phyloP scores from a whole-genome alignment of 2,113 vertebrate species.

The Corvus hawaiiensis region DNA sequence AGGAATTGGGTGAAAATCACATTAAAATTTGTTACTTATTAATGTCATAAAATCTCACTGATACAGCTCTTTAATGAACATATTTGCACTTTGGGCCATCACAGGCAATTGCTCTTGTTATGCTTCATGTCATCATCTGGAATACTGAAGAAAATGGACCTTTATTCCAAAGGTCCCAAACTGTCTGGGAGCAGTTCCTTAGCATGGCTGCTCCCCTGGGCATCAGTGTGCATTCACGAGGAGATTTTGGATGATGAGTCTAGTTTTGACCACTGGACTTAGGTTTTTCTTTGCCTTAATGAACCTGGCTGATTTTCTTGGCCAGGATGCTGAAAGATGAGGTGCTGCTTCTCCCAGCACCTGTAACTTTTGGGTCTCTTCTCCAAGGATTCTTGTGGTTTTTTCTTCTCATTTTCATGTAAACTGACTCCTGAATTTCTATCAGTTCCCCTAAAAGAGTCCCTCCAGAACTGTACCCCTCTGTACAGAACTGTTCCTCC shows the following conservation, averaged over 20 bases:
- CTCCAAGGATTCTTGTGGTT: not conserved
- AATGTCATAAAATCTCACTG: not conserved
- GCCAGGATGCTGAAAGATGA: not conserved
- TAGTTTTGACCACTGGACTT: not conserved
- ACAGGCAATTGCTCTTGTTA: not conserved
- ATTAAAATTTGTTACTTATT: not conserved
- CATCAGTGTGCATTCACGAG: not conserved
- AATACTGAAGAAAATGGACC: not conserved
- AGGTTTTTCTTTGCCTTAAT: not conserved
- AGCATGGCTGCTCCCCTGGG: not conserved
- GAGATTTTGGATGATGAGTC: not conserved
- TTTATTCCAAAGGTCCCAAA: not conserved
- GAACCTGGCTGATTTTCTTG: not conserved
- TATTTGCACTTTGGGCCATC: not conserved
- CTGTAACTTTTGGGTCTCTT: not conserved
- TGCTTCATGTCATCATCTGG: not conserved
- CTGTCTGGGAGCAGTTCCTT: not conserved
- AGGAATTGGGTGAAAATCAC: not conserved
- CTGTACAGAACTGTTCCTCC: no score
- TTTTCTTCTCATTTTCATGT: not conserved
- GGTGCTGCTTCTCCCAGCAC: not conserved
- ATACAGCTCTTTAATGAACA: not conserved
- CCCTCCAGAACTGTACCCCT: not conserved
- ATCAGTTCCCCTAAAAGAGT: not conserved
- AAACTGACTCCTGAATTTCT: not conserved